Conservation (phyloP, 2,797 vertebrate species). For the Eremophila alpestris region DNA sequence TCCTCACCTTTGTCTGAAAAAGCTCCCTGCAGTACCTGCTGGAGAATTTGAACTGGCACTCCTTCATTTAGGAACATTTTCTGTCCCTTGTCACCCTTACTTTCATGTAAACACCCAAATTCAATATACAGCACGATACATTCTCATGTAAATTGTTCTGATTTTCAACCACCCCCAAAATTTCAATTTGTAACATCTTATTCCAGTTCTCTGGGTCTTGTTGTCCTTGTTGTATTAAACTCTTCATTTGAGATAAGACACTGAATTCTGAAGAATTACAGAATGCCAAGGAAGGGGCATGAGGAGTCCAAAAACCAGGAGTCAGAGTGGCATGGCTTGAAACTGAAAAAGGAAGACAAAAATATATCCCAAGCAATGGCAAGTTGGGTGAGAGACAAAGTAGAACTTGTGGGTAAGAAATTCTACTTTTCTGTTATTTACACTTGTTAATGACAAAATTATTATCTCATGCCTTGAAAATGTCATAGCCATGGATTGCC, state of each 20-base stretch:
- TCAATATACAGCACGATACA: neutral
- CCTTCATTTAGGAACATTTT: neutral
- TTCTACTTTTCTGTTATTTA: neutral
- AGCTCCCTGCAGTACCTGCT: neutral
- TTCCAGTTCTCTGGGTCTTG: neutral
- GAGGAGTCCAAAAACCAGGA: neutral
- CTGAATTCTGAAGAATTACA: neutral
- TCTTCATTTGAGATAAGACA: neutral
- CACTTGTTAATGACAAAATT: neutral
- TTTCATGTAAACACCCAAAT: neutral
- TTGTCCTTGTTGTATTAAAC: neutral
- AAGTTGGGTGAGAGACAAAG: neutral
- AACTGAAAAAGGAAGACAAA: neutral
- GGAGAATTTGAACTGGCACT: neutral
- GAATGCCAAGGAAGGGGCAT: neutral
- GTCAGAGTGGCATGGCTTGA: neutral
- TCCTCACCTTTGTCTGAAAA: neutral
- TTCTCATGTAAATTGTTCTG: neutral
- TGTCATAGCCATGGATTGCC: neutral
- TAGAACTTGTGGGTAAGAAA: neutral
- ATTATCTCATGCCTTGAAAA: neutral
- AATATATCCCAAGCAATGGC: neutral
- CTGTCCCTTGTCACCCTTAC: neutral
- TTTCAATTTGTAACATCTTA: neutral
- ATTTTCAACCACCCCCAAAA: neutral